Percentiles rank a stretch among this genome's conserved stretches.
Evolutionary conservation across 2,888 invertebrate species (phyloP).

Genomic region (Cylloceria caligata): DNA sequence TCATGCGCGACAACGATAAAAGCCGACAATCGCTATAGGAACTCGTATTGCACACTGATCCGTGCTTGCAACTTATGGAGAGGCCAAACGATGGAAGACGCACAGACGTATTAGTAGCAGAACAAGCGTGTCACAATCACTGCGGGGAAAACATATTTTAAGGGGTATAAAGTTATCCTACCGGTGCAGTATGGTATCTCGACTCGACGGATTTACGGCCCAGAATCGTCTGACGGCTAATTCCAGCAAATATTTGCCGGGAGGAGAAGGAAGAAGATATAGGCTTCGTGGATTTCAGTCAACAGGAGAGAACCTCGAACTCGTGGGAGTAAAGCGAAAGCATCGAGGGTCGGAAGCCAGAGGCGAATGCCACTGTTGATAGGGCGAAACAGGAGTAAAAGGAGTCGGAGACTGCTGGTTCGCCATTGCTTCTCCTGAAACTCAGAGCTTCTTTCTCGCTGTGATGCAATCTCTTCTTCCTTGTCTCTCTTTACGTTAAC

Average conservation of each 20-base stretch:
- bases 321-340: constrained; percentile 51
- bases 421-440: constrained; percentile 62
- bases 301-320: constrained; percentile 64
- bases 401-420: constrained; percentile 57
- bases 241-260: constrained; percentile 83
- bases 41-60: too few species aligned
- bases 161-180: neutral
- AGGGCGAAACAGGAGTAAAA: constrained; percentile 52
- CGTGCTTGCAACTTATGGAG: too few species aligned
- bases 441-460: constrained; percentile 42
- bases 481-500: constrained; percentile 35
- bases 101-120: neutral
- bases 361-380: constrained; percentile 37
- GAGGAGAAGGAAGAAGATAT: constrained; percentile 71
- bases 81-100: too few species aligned
- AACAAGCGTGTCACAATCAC: constrained; percentile 14
- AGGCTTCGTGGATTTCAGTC: constrained; percentile 73
- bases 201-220: constrained; percentile 66
- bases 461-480: constrained; percentile 1
- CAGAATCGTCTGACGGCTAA: constrained; percentile 75
- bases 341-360: constrained; percentile 32
- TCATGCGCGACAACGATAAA: too few species aligned
- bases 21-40: too few species aligned
- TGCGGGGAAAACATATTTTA: constrained; percentile 11
- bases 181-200: constrained; percentile 18